Evolutionary conservation across 1,140 invertebrate species (phyloP), one percentile per base, ranked within the genome.

Genomic region (Sminthurides bifidus): DNA sequence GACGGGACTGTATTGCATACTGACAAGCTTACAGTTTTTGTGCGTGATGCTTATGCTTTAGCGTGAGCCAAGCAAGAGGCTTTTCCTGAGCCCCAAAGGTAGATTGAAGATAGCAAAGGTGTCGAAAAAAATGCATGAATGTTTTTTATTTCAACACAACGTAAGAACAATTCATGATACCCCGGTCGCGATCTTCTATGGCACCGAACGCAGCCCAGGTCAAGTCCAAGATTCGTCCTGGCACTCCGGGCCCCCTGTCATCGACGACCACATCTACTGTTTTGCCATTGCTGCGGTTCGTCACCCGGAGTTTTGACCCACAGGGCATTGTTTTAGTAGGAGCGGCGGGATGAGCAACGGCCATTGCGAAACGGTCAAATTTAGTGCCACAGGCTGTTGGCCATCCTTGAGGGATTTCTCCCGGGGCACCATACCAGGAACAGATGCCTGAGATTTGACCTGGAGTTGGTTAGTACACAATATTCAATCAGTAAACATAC

Each of bases 341-440:
- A n/a, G n/a, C 52, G 10, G 45, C 31, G 30, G 30, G 38, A 1
- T 53, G 45, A 3, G 60, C 56, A 31, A 56, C 56, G 2, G 44
- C 33, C 58, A 63, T 59, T 3, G 48, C 61, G 15, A 35, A 33
- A 26, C 61, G 41, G 46, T 59, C 45, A 43, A 63, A 63, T 0
- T 14, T 14, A 26, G 57, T 31, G 12, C 48, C 58, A 41, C 54
- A 59, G 14, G 57, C 51, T 33, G 58, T 60, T 17, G 58, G 57
- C 54, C 54, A 59, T 19, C 58, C 61, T 52, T n/a, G 44, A 19
- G 54, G 57, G 29, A 59, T 57, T 41, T 57, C 57, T 19, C 58
- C 51, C 17, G 56, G 49, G 1, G 58, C 58, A 2, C 60, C 60
- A 24, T 63, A 63, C 56, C 56, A 63, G 4, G 56, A 59, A 31